These are phyloP conservation scores for Diplosoma virens DNA, from an alignment of 23 tunicate genomes.

Conservation along the genomic window DNA sequence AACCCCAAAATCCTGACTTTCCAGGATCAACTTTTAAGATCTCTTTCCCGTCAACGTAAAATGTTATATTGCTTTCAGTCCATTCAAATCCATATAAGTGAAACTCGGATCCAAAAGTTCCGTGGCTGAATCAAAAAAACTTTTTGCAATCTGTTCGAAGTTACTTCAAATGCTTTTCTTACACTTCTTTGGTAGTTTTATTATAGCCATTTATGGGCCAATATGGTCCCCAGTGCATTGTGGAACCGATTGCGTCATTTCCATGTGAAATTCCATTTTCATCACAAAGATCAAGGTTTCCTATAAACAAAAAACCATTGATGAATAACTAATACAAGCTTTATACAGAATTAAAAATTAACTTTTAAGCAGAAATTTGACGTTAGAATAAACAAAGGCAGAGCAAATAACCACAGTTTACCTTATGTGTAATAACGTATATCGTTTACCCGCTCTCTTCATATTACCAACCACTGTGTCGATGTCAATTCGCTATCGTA, in stretches of 20 bases:
- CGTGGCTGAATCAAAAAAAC: no score
- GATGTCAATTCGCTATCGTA: no score
- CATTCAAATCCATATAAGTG: conserved; percentile 74
- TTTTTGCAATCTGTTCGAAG: no score
- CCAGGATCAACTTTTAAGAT: conserved; percentile 58
- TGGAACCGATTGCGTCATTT: conserved; percentile 76
- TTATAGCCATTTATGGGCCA: conserved; percentile 84
- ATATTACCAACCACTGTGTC: no score
- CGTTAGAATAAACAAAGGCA: no score
- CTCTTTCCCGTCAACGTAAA: conserved; percentile 53
- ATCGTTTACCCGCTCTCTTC: no score
- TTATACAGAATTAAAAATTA: no score
- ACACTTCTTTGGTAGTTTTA: conserved; percentile 71
- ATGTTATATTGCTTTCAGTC: conserved; percentile 45
- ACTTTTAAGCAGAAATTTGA: no score
- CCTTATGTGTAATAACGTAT: no score
- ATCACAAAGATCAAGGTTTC: conserved; percentile 54
- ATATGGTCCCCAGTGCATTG: conserved; percentile 97
- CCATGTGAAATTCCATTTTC: conserved; percentile 70
- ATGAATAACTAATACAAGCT: no score
- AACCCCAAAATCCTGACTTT: conserved; percentile 65
- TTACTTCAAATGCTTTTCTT: not conserved
- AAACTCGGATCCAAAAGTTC: conserved; percentile 39
- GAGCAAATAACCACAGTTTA: no score
- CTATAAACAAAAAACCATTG: no score